Percentiles rank a stretch among this genome's conserved stretches.
These are phyloP conservation scores for Siphamia tubifer DNA, from an alignment of 2,113 vertebrate species.

Conservation along the genomic window DNA sequence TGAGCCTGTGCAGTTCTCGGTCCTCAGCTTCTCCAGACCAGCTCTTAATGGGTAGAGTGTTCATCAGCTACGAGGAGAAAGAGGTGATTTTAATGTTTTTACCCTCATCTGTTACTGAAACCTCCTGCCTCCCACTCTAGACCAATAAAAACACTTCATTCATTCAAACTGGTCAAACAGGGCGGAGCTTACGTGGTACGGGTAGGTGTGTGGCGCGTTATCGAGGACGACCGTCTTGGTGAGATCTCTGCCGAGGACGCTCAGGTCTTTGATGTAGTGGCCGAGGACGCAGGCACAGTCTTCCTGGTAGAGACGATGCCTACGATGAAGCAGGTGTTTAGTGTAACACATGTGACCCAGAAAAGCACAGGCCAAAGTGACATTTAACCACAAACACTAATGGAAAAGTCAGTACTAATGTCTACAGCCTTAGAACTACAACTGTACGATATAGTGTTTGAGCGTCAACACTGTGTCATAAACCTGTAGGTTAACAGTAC, in stretches of 20 bases:
- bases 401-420: no score
- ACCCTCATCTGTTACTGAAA: no score
- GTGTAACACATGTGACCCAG: no score
- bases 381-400: no score
- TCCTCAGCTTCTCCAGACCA: constrained; percentile 79
- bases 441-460: no score
- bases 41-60: constrained; percentile 78
- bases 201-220: constrained; percentile 80
- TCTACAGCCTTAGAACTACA: no score
- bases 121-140: no score
- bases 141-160: background rate
- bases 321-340: constrained; percentile 37
- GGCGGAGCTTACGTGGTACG: constrained; percentile 73
- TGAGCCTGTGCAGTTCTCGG: constrained; percentile 77
- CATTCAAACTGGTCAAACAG: background rate
- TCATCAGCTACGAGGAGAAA: constrained; percentile 74
- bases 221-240: constrained; percentile 83
- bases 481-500: no score
- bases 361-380: no score
- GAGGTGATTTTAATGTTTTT: background rate
- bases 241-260: constrained; percentile 78
- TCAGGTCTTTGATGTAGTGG: constrained; percentile 86
- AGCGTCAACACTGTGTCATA: no score
- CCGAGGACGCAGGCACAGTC: constrained; percentile 82
- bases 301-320: constrained; percentile 81